Evolutionary conservation across 1,140 invertebrate genomes (phyloP).

Genomic region (Pectinophora gossypiella): DNA sequence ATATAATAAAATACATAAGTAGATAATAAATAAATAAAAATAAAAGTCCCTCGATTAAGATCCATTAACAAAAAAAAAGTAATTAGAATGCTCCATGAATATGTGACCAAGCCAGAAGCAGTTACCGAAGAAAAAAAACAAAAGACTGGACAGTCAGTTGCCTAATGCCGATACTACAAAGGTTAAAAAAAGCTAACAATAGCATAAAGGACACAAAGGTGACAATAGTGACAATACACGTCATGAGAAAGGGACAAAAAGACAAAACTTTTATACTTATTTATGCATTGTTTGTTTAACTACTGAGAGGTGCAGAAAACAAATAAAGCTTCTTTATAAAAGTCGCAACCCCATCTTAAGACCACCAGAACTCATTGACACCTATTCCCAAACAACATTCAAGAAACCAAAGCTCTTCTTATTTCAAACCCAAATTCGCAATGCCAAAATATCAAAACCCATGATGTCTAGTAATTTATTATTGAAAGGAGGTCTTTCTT

Average conservation of each 20-base stretch:
- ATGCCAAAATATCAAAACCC: no score
- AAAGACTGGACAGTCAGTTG: slow-evolving; percentile 21
- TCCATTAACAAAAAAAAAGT: background rate
- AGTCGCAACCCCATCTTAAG: slow-evolving; percentile 44
- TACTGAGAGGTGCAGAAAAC: slow-evolving; percentile 62
- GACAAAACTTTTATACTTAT: slow-evolving; percentile 31
- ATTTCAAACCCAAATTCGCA: no score
- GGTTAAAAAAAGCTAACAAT: slow-evolving; percentile 48
- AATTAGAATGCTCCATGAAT: no score
- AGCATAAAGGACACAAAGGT: slow-evolving; percentile 51
- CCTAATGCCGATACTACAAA: slow-evolving; percentile 12
- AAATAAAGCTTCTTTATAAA: slow-evolving; percentile 51
- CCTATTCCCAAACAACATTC: background rate
- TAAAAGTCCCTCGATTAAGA: background rate
- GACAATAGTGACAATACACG: slow-evolving; percentile 59
- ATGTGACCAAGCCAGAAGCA: slow-evolving; percentile 9
- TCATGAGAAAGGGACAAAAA: slow-evolving; percentile 65
- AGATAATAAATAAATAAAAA: background rate
- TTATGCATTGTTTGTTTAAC: slow-evolving; percentile 69
- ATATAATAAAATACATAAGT: no score
- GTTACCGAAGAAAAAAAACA: background rate
- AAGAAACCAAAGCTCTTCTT: no score
- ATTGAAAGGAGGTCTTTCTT: slow-evolving; percentile 24
- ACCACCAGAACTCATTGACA: slow-evolving; percentile 26
- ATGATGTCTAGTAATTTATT: no score